Base-by-base conservation (phyloP, 2,113 vertebrate species). In the Xenopus borealis region DNA sequence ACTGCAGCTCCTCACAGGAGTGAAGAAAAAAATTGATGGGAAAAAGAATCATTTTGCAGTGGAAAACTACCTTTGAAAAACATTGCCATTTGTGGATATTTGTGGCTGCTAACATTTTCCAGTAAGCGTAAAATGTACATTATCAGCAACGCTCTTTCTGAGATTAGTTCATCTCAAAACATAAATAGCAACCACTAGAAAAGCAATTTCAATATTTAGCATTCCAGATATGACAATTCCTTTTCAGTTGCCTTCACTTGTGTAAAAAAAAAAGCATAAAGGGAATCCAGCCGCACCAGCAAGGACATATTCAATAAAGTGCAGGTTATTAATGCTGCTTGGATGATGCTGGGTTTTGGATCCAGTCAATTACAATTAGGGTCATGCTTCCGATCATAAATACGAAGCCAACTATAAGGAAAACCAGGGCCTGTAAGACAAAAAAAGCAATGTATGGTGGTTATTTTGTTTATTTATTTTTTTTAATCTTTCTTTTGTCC, bases 351-450 rank as follows among this genome's bases (percentile, higher is more conserved):
- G 95, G 86, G 80, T 96, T 93, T 85, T 96, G 94, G 85, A 98
- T 89, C 97, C 96, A 99, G 88, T 99, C 97, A 20, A 92, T 83
- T 73, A 93, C 84, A 81, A 99, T 98, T 81, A 99, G 94, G 1
- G 91, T 86, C 92, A 99, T 93, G 86, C 97, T 99, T 86, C 92
- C 93, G 50, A 94, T 83, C 96, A 98, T 98, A 83, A 99, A 99
- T 85, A 98, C 81, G 58, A 98, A 69, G 55, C 97, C 97, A 77
- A 91, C 80, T 66, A 94, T 81, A 19, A 99, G 92, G 82, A 99
- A 99, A 84, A 95, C 61, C 52, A 88, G 14, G 53, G 95, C 97
- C 97, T 99, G 88, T 0, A 82, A 85, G 58, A 53, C 78, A 61
- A 81, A 74, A 55, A n/a, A 10, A 50, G 14, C 0, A 12, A 50